Base-by-base conservation (phyloP, 2,888 invertebrate species). In the Hirtodrosophila histrioides region DNA sequence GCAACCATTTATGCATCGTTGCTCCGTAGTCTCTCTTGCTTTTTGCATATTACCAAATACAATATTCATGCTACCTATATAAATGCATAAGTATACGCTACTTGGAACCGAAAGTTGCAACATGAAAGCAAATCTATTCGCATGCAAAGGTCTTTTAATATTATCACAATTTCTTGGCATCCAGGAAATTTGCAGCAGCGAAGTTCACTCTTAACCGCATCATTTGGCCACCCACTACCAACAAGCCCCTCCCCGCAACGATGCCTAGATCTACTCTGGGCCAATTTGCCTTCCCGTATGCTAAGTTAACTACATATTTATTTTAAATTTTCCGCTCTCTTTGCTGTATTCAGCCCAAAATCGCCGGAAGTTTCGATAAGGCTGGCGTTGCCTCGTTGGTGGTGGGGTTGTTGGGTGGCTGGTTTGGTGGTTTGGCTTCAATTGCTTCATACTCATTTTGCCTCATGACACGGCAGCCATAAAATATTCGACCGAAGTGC, bases 401-500 rank as follows among this genome's bases (percentile, higher is more conserved):
- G 23, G 12, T 23, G 23, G 11, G 12, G 27, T 23, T 27, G 56
- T 31, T 31, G 27, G 49, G 39, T 43, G 46, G 48, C 8, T 57
- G 23, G 4, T 41, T 54, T 8, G 51, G 55, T 55, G 44, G 41
- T 57, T 45, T 35, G 41, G 23, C 56, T 62, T 63, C 75, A 58
- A 74, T 53, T 50, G 71, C 61, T 53, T 58, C 63, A 51, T 60
- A 51, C 69, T 53, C 63, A 61, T 61, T 70, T 69, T 62, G 57
- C 61, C 50, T 57, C 65, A 63, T 74, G 72, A 72, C 72, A 69
- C 60, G 82, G 63, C 68, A 65, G 64, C 66, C 84, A 86, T 81
- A 83, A 83, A 86, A 80, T 86, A 69, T 74, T 68, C 68, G 66
- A 63, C 84, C 86, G 65, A 76, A 81, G 80, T 86, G 84, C 83